These are phyloP conservation scores for Callocephalon fimbriatum DNA, from an alignment of 2,113 vertebrate species.

Conservation along the genomic window DNA sequence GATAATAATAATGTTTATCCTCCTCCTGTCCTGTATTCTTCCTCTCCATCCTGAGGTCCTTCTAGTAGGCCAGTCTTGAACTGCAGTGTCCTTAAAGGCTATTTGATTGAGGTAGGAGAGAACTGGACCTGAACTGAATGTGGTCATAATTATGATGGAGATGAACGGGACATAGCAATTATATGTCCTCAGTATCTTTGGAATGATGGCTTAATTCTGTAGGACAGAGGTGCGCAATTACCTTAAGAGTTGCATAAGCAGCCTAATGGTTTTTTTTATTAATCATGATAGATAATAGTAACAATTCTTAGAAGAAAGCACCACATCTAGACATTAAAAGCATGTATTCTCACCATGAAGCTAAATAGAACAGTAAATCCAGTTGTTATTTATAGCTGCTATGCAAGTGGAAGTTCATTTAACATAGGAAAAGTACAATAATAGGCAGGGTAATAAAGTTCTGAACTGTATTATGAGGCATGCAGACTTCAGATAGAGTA, in stretches of 20 bases:
- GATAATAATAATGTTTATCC: not conserved
- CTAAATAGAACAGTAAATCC: not conserved
- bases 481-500: not conserved
- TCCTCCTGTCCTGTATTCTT: not conserved
- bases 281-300: not conserved
- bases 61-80: not conserved
- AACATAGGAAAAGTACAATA: not conserved
- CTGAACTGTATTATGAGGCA: not conserved
- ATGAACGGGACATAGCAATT: not conserved
- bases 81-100: not conserved
- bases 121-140: not conserved
- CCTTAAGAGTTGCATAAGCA: not conserved
- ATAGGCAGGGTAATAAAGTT: not conserved
- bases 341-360: not conserved
- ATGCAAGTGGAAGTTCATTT: slow-evolving; percentile 1
- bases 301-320: not conserved
- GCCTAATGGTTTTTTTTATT: not conserved
- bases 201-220: not conserved
- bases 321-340: not conserved
- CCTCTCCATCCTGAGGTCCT: not conserved
- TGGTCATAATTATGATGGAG: not conserved
- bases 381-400: not conserved
- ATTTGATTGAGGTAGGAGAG: not conserved
- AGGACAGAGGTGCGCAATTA: not conserved
- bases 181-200: not conserved